A percentile compares a stretch with the other conserved stretches of the same genome.
phyloP scores from a whole-genome alignment of 2,113 vertebrate genomes.

The Podocnemis expansa region DNA sequence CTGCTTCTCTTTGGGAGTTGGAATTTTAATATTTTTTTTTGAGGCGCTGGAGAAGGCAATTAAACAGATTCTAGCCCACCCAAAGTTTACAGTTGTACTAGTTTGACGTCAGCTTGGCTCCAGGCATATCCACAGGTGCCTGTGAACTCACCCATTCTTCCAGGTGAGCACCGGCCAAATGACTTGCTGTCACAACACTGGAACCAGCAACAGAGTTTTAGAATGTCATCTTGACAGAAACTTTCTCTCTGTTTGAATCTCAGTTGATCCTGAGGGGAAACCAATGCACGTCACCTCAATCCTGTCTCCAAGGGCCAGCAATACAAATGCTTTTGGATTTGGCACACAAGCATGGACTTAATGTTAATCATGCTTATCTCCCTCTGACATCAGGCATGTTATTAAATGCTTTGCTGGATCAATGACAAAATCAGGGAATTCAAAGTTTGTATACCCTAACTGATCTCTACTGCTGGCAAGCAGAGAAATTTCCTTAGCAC shows the following conservation, averaged over 20 bases:
- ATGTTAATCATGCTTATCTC: not conserved
- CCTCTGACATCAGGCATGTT: not conserved
- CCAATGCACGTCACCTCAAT: fast-evolving
- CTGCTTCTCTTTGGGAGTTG: too few species aligned
- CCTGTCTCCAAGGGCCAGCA: fast-evolving
- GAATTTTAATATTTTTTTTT: too few species aligned
- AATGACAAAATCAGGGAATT: fast-evolving
- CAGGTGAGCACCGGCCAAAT: not conserved
- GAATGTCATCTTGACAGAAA: not conserved
- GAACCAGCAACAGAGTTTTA: not conserved
- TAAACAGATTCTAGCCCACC: too few species aligned
- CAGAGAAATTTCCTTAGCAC: not conserved
- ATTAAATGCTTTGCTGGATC: fast-evolving
- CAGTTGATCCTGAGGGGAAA: not conserved
- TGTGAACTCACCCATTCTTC: not conserved
- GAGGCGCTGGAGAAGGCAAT: too few species aligned
- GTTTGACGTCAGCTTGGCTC: not conserved
- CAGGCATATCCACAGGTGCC: not conserved
- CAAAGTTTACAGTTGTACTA: too few species aligned
- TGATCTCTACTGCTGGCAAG: fast-evolving
- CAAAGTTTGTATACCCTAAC: fast-evolving
- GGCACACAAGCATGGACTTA: not conserved
- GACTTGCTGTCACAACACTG: not conserved
- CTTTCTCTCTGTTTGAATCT: not conserved
- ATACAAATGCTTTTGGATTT: not conserved